These are phyloP conservation scores for Cygnus olor DNA, from an alignment of 2,797 vertebrate species.

Conservation along the genomic window DNA sequence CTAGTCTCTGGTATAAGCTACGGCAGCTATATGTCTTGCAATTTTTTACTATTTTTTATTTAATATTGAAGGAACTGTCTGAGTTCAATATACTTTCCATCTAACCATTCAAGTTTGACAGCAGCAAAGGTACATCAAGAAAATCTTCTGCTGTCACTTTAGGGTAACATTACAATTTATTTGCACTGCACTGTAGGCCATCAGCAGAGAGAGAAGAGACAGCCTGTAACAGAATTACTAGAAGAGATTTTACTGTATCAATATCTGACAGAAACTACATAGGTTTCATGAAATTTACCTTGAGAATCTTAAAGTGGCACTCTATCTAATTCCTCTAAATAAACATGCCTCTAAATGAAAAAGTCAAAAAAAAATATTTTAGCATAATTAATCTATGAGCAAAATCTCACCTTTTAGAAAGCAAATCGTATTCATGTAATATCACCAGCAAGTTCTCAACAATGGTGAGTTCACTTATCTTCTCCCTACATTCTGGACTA, in stretches of 20 bases:
- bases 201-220: not conserved
- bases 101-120: not conserved
- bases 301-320: not conserved
- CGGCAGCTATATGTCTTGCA: not conserved
- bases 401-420: conserved; percentile 85
- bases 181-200: not conserved
- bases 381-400: not conserved
- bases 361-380: not conserved
- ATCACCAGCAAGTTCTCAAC: conserved; percentile 88
- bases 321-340: not conserved
- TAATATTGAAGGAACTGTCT: not conserved
- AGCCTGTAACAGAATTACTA: not conserved
- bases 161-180: not conserved
- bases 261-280: not conserved
- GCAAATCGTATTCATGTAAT: conserved; percentile 88
- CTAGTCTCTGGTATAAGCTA: not conserved
- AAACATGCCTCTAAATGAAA: not conserved
- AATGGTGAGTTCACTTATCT: conserved; percentile 84
- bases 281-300: not conserved
- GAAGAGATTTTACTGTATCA: not conserved
- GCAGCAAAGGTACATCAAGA: not conserved
- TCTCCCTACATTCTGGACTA: conserved; percentile 85
- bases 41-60: not conserved
- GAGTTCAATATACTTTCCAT: not conserved
- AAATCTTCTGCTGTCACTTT: not conserved